These are phyloP conservation scores for Malacoctenus gilli DNA, from an alignment of 2,797 vertebrate species.

Conservation along the genomic window DNA sequence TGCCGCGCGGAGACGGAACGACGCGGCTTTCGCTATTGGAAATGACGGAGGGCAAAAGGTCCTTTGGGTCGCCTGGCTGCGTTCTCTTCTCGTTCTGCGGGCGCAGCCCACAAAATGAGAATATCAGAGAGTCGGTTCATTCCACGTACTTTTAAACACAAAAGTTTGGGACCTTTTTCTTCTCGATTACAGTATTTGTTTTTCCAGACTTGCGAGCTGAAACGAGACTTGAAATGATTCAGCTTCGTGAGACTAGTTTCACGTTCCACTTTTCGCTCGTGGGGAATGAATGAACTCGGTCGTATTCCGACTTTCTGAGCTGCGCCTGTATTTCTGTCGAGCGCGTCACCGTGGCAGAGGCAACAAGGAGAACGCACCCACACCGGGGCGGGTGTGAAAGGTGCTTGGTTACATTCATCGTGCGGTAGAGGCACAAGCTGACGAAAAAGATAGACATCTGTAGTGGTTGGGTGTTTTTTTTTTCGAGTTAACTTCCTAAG, in stretches of 20 bases:
- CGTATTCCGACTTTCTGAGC: too few species aligned
- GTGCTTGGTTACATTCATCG: constrained; percentile 83
- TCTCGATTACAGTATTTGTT: too few species aligned
- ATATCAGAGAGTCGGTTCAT: too few species aligned
- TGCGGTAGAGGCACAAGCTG: constrained; percentile 83
- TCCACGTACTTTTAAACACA: too few species aligned
- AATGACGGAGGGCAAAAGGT: constrained; percentile 46
- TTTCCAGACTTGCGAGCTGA: too few species aligned
- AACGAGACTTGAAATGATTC: too few species aligned
- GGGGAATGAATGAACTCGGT: too few species aligned
- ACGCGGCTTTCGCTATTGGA: constrained; percentile 54
- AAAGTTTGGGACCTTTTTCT: too few species aligned
- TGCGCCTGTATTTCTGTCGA: constrained; percentile 45
- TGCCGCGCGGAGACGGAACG: constrained; percentile 13
- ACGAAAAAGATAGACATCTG: constrained; percentile 75
- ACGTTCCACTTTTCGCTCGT: too few species aligned
- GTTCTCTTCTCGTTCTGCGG: constrained; percentile 30
- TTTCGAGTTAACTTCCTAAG: constrained; percentile 81
- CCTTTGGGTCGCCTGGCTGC: constrained; percentile 77
- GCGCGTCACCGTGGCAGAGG: constrained; percentile 71
- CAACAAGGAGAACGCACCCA: constrained; percentile 59
- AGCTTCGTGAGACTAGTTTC: too few species aligned
- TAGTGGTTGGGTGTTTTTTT: constrained; percentile 72
- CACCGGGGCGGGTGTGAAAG: constrained; percentile 60
- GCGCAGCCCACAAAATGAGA: too few species aligned